Evolutionary conservation across 2,797 vertebrate genomes (phyloP).

Genomic region (Salmo trutta): DNA sequence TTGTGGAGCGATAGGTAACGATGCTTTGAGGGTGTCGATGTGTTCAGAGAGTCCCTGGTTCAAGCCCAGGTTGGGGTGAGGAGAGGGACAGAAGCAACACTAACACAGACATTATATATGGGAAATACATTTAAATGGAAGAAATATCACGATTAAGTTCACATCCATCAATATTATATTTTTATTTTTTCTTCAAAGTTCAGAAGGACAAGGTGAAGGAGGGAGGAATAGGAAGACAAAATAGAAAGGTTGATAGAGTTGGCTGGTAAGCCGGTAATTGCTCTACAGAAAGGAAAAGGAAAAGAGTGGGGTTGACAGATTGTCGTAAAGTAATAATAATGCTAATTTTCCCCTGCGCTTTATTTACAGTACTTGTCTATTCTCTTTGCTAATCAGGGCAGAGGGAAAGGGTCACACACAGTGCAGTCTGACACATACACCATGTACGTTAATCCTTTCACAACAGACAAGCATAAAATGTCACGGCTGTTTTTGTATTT

Average conservation of each 20-base stretch:
- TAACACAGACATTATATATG: not conserved
- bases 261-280: constrained; percentile 2
- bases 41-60: no score
- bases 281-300: constrained; percentile 10
- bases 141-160: not conserved
- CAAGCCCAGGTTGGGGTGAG: no score
- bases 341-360: constrained; percentile 11
- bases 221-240: not conserved
- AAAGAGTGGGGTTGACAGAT: constrained; percentile 16
- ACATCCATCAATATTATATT: not conserved
- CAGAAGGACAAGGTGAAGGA: not conserved
- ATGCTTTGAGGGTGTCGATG: no score
- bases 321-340: constrained; percentile 22
- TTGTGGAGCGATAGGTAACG: no score
- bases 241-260: not conserved
- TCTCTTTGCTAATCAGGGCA: not conserved
- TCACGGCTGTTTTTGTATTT: not conserved
- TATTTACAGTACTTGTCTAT: constrained; percentile 2
- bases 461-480: not conserved
- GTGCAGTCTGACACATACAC: constrained; percentile 11
- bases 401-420: not conserved
- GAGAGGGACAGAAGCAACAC: no score
- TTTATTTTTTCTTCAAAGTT: not conserved
- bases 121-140: constrained; percentile 1
- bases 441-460: not conserved